Evolutionary conservation across 2,888 invertebrate species (phyloP), one percentile per base, ranked within the genome.

Genomic region (Priocnemis perturbator): DNA sequence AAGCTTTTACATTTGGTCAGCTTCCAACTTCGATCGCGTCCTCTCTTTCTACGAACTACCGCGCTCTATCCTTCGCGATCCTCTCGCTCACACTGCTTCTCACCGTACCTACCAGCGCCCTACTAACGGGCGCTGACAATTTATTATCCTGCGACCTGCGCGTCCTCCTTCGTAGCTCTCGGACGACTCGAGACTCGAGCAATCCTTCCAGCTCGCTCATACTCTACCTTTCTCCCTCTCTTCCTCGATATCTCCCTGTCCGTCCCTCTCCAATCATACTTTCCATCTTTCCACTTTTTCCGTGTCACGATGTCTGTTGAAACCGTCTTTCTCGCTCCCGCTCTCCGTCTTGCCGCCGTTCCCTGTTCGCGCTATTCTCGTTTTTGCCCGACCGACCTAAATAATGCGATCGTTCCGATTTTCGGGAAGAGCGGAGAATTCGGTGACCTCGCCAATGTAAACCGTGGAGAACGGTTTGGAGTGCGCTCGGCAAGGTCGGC

Each of bases 1-100:
- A 75, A 81, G 77, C 76, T 81, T 73, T 81, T 76, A 76, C 76
- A 76, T 81, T 82, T 82, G 81, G 81, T 81, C 75, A 60, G 71
- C 74, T 79, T 82, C 82, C 83, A 82, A 81, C 69, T 73, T 52
- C 52, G 65, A 67, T 59, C 60, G 69, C 37, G 48, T 56, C 50
- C 45, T 14, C 52, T 61, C 37, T 53, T 20, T 26, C 56, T 14
- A 21, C 57, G 21, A 20, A 7, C 23, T 21, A 1, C 17, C 50
- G 0, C 50, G 11, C 7, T 11, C 37, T 37, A 2, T 37, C 37
- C 48, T 37, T 48, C 17, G 3, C 17, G 7, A 55, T 23, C 14
- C 52, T 15, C 37, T 50, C 44, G 7, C 26, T 5, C 47, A 15
- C 52, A 30, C 48, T 19, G 60, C 50, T 19, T 11, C 47, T 47